Base-by-base conservation (phyloP, 2,797 vertebrate genomes). In the Falco novaeseelandiae region DNA sequence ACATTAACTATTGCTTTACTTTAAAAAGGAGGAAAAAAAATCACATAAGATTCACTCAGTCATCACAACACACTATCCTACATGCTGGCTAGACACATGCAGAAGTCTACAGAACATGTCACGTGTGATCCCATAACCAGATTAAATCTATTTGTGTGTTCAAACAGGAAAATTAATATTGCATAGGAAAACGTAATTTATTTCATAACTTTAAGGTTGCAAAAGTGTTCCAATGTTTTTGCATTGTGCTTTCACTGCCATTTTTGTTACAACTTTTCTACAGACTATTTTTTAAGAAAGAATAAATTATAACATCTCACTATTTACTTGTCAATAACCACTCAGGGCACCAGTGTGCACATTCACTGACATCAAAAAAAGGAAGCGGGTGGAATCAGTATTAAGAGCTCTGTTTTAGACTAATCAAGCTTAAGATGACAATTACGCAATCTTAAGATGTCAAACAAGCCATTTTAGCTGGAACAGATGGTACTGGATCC, bases 401-500 rank as follows among this genome's bases (percentile, higher is more conserved):
- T 77, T 76, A 88, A 46, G 76, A 93, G 89, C 63, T 92, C 81
- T 92, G 79, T 5, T 94, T 91, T 40, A 92, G 71, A 61, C 62
- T 95, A 51, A 81, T 90, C 88, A 92, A 83, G 76, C 67, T 89
- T 88, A 91, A 95, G 57, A 96, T 30, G 69, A 95, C 79, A 95
- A 83, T 89, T 93, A 83, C 0, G 1, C 57, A 92, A 71, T 61
- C 69, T 74, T 85, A 71, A 71, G 65, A 95, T 94, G 87, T 78
- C 71, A 93, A 91, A 81, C 65, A 89, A 85, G 82, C 69, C 89
- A 55, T 94, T 86, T 92, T 34, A 91, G 44, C 65, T 78, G 76
- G 87, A 59, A 93, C 93, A 93, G 85, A 95, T 84, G 77, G 90
- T 30, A 62, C 20, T 89, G 65, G 69, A 88, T 78, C 59, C 94